phyloP scores from a whole-genome alignment of 2,797 vertebrate genomes.

The Melanotaenia parkinsoni region DNA sequence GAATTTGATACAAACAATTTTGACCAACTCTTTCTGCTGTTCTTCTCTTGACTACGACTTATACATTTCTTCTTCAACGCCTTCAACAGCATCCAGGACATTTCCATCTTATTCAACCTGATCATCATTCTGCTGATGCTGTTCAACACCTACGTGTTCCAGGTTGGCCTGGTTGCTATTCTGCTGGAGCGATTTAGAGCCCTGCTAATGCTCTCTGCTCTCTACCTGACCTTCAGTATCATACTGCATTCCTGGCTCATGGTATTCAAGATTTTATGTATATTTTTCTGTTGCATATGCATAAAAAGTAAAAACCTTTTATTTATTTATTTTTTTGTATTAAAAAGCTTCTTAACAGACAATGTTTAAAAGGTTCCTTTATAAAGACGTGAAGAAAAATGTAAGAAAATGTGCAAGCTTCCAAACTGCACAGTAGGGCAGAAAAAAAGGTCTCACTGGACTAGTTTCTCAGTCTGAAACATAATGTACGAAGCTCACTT shows the following conservation, averaged over 20 bases:
- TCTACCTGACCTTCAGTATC: constrained; percentile 90
- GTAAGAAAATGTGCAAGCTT: neutral
- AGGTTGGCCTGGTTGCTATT: constrained; percentile 90
- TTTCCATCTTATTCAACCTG: constrained; percentile 90
- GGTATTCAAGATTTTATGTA: constrained; percentile 68
- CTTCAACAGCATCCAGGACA: constrained; percentile 88
- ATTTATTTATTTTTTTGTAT: neutral
- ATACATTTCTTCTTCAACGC: neutral
- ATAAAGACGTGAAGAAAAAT: neutral
- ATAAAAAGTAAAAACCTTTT: neutral
- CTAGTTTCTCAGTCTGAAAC: neutral
- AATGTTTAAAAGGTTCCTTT: neutral
- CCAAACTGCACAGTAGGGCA: neutral
- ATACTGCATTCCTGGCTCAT: constrained; percentile 91
- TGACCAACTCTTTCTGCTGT: constrained; percentile 1
- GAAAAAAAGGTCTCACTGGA: neutral
- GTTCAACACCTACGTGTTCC: constrained; percentile 96
- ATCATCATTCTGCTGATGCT: constrained; percentile 96
- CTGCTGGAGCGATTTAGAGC: constrained; percentile 91
- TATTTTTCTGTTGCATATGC: neutral
- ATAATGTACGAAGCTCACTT: neutral
- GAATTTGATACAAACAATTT: neutral
- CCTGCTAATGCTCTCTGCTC: constrained; percentile 85
- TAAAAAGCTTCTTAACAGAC: neutral
- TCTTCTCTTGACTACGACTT: neutral